Evolutionary conservation across 2,797 vertebrate genomes (phyloP).

Genomic region (Cephalopachus bancanus): DNA sequence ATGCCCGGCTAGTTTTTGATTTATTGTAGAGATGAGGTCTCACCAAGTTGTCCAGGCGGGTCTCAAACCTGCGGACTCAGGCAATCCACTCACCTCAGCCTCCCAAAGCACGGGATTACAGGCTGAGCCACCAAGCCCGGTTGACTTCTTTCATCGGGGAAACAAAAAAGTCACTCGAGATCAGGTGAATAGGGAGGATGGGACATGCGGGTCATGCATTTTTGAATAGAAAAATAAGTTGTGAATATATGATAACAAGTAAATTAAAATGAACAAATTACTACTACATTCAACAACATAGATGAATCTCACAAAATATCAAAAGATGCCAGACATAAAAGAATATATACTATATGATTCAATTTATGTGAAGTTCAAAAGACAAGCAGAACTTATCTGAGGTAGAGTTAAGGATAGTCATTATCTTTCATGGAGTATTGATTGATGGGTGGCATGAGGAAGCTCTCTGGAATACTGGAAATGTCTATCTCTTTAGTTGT

Average conservation of each 20-base stretch:
- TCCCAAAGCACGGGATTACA: too few species aligned
- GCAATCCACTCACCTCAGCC: too few species aligned
- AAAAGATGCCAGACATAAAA: neutral
- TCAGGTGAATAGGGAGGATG: too few species aligned
- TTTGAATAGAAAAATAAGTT: neutral
- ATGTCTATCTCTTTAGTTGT: neutral
- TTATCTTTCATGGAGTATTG: neutral
- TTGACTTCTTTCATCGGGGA: too few species aligned
- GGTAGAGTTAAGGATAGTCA: neutral
- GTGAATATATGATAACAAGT: neutral
- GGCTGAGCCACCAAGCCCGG: too few species aligned
- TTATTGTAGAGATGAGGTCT: too few species aligned
- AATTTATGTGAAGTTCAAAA: neutral
- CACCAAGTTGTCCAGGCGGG: too few species aligned
- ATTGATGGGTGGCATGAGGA: neutral
- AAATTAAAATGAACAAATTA: neutral
- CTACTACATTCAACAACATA: neutral
- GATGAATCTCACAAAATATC: neutral
- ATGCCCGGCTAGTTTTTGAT: too few species aligned
- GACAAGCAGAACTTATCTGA: neutral
- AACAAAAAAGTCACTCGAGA: too few species aligned
- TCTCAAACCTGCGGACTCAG: too few species aligned
- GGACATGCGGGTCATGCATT: neutral
- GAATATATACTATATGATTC: neutral
- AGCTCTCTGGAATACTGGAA: neutral